phyloP scores from a whole-genome alignment of 2,888 invertebrate species.

The Noctua pronuba region DNA sequence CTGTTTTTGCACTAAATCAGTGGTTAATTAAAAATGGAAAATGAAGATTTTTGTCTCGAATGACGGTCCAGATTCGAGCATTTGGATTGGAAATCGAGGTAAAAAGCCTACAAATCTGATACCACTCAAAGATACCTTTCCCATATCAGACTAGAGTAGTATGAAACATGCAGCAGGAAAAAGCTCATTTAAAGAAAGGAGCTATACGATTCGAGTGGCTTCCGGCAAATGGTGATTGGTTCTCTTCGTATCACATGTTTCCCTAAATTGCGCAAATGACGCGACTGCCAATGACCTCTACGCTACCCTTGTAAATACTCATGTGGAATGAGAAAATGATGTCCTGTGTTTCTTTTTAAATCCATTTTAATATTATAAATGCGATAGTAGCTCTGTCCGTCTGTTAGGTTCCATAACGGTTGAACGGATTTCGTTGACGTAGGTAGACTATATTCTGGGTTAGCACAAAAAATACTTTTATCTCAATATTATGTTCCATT shows the following conservation, averaged over 20 bases:
- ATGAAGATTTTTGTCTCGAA: background rate
- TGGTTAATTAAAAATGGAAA: constrained; percentile 9
- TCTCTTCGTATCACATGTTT: constrained; percentile 18
- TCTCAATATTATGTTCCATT: background rate
- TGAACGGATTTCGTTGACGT: background rate
- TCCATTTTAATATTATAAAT: background rate
- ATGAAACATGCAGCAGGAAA: background rate
- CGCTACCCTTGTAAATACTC: background rate
- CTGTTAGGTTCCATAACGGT: background rate
- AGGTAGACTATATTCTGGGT: background rate
- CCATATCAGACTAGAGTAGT: background rate
- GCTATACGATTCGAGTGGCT: background rate
- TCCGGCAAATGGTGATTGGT: constrained; percentile 23
- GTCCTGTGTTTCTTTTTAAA: constrained; percentile 20
- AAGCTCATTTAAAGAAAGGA: background rate
- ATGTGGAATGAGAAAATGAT: constrained; percentile 6
- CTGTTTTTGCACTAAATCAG: constrained; percentile 9
- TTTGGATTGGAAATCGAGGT: background rate
- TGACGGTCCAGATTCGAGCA: background rate
- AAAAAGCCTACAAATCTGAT: background rate
- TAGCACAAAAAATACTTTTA: background rate
- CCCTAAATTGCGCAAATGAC: constrained; percentile 19
- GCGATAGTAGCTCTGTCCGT: background rate
- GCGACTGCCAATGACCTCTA: constrained; percentile 12
- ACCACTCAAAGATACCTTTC: background rate